Evolutionary conservation across 2,888 invertebrate genomes (phyloP).

Genomic region (Halictus ligatus): DNA sequence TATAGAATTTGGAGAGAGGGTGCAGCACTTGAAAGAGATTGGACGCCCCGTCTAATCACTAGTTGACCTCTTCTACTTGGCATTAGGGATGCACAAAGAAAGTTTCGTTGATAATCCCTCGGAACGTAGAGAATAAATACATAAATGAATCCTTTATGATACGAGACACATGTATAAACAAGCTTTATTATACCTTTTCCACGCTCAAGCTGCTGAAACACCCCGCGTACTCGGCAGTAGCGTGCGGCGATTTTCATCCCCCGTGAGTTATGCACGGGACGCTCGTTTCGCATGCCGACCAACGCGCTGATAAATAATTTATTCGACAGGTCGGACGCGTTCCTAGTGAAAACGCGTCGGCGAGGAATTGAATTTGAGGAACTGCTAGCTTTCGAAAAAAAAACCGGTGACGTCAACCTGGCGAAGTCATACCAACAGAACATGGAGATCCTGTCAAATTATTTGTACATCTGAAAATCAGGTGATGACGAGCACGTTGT

Average conservation of each 20-base stretch:
- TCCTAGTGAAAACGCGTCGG: neutral
- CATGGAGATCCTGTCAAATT: neutral
- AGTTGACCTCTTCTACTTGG: neutral
- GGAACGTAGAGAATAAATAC: neutral
- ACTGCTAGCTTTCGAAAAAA: neutral
- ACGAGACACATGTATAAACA: neutral
- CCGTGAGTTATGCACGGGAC: conserved; percentile 20
- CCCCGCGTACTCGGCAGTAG: neutral
- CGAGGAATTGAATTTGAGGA: conserved; percentile 18
- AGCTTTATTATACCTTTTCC: neutral
- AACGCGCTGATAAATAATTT: conserved; percentile 49
- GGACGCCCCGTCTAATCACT: neutral
- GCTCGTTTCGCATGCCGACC: conserved; percentile 18
- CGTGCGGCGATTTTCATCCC: conserved; percentile 10
- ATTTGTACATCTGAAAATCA: neutral
- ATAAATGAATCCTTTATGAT: neutral
- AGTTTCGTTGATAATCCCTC: neutral
- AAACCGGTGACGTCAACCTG: neutral
- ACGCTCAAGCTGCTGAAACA: neutral
- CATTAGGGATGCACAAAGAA: too few species aligned
- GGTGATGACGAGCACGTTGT: neutral
- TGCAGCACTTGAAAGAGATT: neutral
- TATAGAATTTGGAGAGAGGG: neutral
- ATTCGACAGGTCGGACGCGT: conserved; percentile 7
- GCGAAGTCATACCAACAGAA: neutral